Evolutionary conservation across 1,140 invertebrate genomes (phyloP), one percentile per base, ranked within the genome.

Genomic region (Drosophila pandora): DNA sequence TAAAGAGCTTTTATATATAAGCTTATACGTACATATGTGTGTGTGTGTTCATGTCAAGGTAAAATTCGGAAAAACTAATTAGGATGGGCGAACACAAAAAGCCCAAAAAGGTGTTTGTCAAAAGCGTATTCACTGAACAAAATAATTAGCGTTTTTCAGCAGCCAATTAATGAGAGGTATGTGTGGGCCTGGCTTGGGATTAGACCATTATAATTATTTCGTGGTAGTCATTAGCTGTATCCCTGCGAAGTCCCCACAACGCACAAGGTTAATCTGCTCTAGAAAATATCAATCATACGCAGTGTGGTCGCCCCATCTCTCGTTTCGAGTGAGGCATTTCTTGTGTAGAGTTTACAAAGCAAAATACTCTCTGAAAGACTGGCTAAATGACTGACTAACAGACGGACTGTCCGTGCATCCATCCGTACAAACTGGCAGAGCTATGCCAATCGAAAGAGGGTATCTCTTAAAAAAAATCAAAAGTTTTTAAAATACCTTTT

Each of bases 71-170:
- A 45, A 58, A 65, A 56, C 67, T 81, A 81, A 84, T 84, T 84
- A 69, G 49, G 77, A 43, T 67, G 52, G 49, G 34, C 17, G 39
- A 21, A 45, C 68, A 55, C 61, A 84, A 69, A 81, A 67, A 45
- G 37, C 23, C 47, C 25, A 10, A 21, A 64, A 55, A 76, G 76
- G 50, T 81, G 81, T 67, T 64, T 76, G 61, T 45, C 23, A 54
- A 62, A 45, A 28, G 77, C 53, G 56, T 54, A 79, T 82, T 88
- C 83, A 88, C 47, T 87, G 83, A 88, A 88, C 83, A 76, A 88
- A 72, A 87, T 87, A 88, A 87, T 87, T 88, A 82, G 62, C 63
- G 65, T 69, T 69, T 69, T 69, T 69, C 52, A 77, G 60, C 55
- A 59, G 50, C 55, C 58, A 62, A 73, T 69, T 60, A 80, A 55